These are phyloP conservation scores for Xiphorhynchus erythropygius DNA, from an alignment of 2,797 vertebrate genomes.

Conservation along the genomic window DNA sequence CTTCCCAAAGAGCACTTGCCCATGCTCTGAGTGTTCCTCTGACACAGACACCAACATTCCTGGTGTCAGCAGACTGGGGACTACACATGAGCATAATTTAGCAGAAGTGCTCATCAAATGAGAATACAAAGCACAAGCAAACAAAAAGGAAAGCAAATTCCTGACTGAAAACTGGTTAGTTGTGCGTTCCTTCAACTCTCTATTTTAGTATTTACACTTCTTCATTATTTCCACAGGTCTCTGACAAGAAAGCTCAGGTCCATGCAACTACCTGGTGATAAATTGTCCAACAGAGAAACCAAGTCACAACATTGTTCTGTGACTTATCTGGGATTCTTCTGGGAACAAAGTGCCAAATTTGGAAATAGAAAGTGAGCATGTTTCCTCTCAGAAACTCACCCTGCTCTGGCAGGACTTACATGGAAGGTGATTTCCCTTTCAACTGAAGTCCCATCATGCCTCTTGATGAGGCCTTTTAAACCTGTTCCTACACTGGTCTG, in stretches of 20 bases:
- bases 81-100: neutral
- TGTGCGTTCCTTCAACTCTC: neutral
- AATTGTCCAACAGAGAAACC: neutral
- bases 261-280: accelerated
- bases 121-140: neutral
- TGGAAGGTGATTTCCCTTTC: neutral
- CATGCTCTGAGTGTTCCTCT: neutral
- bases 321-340: neutral
- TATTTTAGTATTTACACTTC: neutral
- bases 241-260: neutral
- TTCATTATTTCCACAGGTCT: neutral
- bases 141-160: neutral
- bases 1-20: neutral
- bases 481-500: neutral
- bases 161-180: neutral
- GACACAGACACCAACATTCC: neutral
- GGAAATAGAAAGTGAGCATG: neutral
- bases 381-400: neutral
- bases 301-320: neutral
- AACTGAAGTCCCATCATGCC: neutral
- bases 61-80: neutral
- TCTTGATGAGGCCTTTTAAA: neutral
- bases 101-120: neutral
- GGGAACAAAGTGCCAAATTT: neutral
- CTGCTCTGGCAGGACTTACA: neutral